These are phyloP conservation scores for Cynopterus brachyotis DNA, from an alignment of 2,113 vertebrate genomes.

Conservation along the genomic window DNA sequence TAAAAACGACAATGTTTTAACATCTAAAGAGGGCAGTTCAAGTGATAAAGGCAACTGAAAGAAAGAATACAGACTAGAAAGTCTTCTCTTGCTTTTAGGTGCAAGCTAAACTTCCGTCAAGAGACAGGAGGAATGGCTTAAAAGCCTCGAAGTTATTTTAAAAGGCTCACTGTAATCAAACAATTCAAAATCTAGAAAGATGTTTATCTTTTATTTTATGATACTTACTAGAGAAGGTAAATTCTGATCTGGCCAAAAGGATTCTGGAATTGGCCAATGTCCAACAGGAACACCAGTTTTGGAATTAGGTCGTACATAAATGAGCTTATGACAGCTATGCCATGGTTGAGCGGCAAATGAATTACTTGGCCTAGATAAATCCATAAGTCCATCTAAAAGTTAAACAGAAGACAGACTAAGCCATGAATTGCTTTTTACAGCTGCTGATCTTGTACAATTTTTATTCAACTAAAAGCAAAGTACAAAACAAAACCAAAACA, in stretches of 20 bases:
- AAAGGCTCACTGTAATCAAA: constrained; percentile 37
- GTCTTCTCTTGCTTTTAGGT: background rate
- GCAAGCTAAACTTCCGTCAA: background rate
- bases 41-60: background rate
- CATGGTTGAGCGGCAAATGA: constrained; percentile 85
- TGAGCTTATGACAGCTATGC: constrained; percentile 91
- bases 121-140: background rate
- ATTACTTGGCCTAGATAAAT: constrained; percentile 83
- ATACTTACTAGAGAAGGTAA: constrained; percentile 89
- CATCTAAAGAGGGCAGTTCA: constrained; percentile 6
- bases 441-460: background rate
- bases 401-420: constrained; percentile 77
- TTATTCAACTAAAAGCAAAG: constrained; percentile 51
- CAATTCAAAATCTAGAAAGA: constrained; percentile 36
- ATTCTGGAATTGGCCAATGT: constrained; percentile 90
- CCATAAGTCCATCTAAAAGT: constrained; percentile 86
- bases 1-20: background rate
- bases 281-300: constrained; percentile 91
- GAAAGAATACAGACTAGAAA: constrained; percentile 33
- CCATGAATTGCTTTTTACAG: constrained; percentile 32
- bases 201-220: constrained; percentile 50
- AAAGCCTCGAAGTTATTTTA: background rate
- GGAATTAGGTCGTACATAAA: constrained; percentile 89
- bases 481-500: constrained; percentile 14
- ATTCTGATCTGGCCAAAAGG: constrained; percentile 91